phyloP scores from a whole-genome alignment of 2,888 invertebrate species.

The Apomyelois bistriatella region DNA sequence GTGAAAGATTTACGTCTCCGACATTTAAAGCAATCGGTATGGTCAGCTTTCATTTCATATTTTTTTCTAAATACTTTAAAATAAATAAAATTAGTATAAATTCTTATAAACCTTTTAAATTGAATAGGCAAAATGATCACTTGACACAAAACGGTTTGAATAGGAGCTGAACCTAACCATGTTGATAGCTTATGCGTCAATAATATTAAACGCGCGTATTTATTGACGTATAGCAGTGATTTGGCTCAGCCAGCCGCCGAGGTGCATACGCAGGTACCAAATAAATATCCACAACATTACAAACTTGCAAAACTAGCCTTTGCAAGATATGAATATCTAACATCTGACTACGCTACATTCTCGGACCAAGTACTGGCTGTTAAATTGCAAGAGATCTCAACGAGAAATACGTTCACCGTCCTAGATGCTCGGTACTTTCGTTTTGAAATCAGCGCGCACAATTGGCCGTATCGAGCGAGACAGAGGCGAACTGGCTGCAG shows the following conservation, averaged over 20 bases:
- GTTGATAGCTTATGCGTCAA: neutral
- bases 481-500: conserved; percentile 59
- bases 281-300: conserved; percentile 49
- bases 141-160: too few relatives aligned
- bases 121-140: too few relatives aligned
- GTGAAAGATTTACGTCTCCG: too few relatives aligned
- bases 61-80: too few relatives aligned
- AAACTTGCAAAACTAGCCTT: conserved; percentile 55
- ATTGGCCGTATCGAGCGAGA: conserved; percentile 77
- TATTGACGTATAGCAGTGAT: neutral
- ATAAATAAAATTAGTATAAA: too few relatives aligned
- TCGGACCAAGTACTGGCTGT: conserved; percentile 60
- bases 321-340: conserved; percentile 70
- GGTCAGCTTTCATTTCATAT: too few relatives aligned
- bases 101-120: too few relatives aligned
- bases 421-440: conserved; percentile 79
- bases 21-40: too few relatives aligned
- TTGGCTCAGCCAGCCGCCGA: neutral
- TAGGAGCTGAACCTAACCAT: too few relatives aligned
- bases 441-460: conserved; percentile 79
- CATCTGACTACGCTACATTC: conserved; percentile 63
- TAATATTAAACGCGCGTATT: neutral
- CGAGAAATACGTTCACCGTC: conserved; percentile 79
- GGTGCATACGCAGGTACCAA: conserved; percentile 20
- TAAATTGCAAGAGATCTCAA: conserved; percentile 74